These are phyloP conservation scores for Gallinago jamesoni DNA, from an alignment of 2,113 vertebrate genomes.

Conservation along the genomic window DNA sequence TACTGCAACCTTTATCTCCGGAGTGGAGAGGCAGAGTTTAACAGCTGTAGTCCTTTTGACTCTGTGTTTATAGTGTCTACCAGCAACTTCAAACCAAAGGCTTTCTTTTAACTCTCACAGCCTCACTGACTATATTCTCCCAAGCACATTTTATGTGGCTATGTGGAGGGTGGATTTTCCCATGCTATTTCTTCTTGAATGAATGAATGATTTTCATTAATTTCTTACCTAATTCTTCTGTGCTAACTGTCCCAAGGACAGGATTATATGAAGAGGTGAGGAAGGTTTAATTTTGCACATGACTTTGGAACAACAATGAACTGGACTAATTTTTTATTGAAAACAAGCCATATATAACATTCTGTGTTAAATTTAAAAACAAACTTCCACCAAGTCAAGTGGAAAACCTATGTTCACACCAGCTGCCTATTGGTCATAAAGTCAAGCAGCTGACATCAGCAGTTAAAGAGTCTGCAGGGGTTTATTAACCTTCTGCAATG, in stretches of 20 bases:
- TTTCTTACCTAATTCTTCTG: not conserved
- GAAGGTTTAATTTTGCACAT: not conserved
- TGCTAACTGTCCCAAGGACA: not conserved
- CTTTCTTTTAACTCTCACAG: not conserved
- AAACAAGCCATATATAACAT: not conserved
- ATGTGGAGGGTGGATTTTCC: not conserved
- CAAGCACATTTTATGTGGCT: not conserved
- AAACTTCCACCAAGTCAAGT: not conserved
- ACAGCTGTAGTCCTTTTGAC: not conserved
- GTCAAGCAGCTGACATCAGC: not conserved
- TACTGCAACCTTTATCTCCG: rapidly evolving
- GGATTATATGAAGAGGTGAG: not conserved
- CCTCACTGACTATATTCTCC: not conserved
- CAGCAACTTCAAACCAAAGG: not conserved
- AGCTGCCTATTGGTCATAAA: not conserved
- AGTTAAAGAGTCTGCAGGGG: not conserved
- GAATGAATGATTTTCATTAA: not conserved
- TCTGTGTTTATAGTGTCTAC: not conserved
- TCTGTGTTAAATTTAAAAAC: not conserved
- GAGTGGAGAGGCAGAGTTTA: not conserved
- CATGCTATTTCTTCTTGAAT: not conserved
- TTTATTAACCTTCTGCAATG: not conserved
- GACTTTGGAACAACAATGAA: not conserved
- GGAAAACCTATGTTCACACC: not conserved
- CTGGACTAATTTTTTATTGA: not conserved